Evolutionary conservation across 2,113 vertebrate species (phyloP), one percentile per base, ranked within the genome.

Genomic region (Tamias sibiricus): DNA sequence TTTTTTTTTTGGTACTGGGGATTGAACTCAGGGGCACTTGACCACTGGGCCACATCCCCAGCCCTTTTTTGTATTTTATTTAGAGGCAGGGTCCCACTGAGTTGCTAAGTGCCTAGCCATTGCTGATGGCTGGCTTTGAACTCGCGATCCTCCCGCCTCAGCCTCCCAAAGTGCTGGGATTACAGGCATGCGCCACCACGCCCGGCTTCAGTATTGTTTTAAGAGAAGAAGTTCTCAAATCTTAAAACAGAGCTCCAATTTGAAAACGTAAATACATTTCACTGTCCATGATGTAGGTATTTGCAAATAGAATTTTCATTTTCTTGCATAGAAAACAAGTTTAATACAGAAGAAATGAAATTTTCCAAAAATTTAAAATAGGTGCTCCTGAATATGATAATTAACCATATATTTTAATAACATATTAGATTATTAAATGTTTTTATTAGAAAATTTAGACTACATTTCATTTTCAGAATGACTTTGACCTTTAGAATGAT

Each of bases 301-400:
- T 86, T 85, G 49, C 47, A 89, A 64, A n/a, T 44, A 87, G 17
- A 84, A 30, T 64, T 90, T 72, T 19, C 19, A 8, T 47, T 91
- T 72, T 10, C 42, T 82, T 52, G 7, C 2, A 68, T 16, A 57
- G 16, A 54, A 89, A 79, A 49, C 49, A 64, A 28, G 19, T 40
- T 76, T 68, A 22, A 40, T 14, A 52, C 10, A 17, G 47, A 40
- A 82, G 35, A 80, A 95, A 82, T 85, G 32, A 47, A n/a, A 14
- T 49, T 47, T 68, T 72, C 14, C 4, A 57, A 90, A 79, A 8
- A 94, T 91, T 87, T 84, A 68, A 72, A 95, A 96, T 54, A 88
- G 42, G 62, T 64, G 17, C 35, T 82, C 74, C 40, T 64, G 37
- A 83, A 37, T 83, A 49, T 94, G 44, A 83, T 64, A 87, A 54